Evolutionary conservation across 2,797 vertebrate genomes (phyloP), one percentile per base, ranked within the genome.

Genomic region (Morus bassanus): DNA sequence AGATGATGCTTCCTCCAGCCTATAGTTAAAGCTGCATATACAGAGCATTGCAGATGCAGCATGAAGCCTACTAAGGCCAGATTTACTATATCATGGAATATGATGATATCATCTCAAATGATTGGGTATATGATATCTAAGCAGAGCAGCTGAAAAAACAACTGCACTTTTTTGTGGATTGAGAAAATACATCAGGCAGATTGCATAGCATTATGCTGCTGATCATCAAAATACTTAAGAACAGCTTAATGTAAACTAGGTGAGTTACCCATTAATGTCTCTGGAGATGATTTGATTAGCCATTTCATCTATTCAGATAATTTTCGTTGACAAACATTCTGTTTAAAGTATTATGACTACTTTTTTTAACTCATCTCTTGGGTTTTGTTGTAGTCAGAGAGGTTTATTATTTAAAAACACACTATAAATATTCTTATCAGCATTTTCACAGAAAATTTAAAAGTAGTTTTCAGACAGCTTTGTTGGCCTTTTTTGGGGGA

Each of bases 201-300:
- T 80, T 89, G 48, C 24, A 27, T 24, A 31, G 51, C 11, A 61
- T 93, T 83, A 60, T 72, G 27, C 53, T 85, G 68, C 41, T 85
- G 57, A 84, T 94, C 41, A 81, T 89, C 60, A 92, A 88, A 80
- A 80, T 76, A 31, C 41, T 77, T 89, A 67, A 48, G 30, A 76
- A 18, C n/a, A 91, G 53, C 54, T 81, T 94, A 88, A 85, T 50
- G 41, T 61, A 78, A 94, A 61, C 37, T 69, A 91, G 89, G 68
- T 92, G 76, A 92, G 61, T 56, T 93, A 60, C 12, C 43, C 69
- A 63, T 93, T 95, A 65, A 78, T 73, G 57, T 88, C 86, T 75
- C 75, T 80, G 37, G 86, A 88, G 81, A 45, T 83, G 4, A 60
- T 69, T 75, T 92, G 85, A 86, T 88, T 88, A 93, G 54, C 39